Base-by-base conservation (phyloP, 2,113 vertebrate genomes). In the Anser brachyrhynchus region DNA sequence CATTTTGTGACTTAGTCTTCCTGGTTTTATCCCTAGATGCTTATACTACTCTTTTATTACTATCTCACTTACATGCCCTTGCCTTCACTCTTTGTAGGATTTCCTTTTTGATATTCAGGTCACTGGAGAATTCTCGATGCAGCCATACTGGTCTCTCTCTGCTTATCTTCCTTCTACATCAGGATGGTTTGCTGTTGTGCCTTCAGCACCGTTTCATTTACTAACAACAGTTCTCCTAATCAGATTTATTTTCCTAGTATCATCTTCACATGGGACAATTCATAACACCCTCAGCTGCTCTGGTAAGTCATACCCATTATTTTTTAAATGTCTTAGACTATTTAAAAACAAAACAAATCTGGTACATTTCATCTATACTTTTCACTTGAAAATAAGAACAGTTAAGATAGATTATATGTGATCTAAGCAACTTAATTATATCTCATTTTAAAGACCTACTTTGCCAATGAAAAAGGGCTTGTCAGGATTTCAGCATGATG, bases 361-460 rank as follows among this genome's bases (percentile, higher is more conserved):
- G 37, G 3, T 41, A 18, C 11, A 16, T 92, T 91, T 87, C 39
- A 72, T 26, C 74, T 83, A 62, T 19, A 77, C 49, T 85, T 95
- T 88, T 76, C 41, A 91, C 29, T 44, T 61, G 9, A 93, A 59
- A 91, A 84, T 92, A 94, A 65, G 29, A 85, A 70, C 17, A 46
- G 13, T 39, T 93, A 70, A 94, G 89, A 87, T 54, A 70, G 78
- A 66, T 79, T 85, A 87, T 80, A 58, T 26, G 51, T 51, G 9
- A 44, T 79, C n/a, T 90, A 94, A 91, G 82, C 41, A 80, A 95
- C 67, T 82, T 94, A 91, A 95, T 95, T 85, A 79, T 71, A 83
- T 78, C 75, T 33, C 71, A 64, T 85, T 95, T 83, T 13, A 55
- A 95, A 92, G 75, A 91, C 83, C 64, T 67, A 83, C 51, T 95